These are phyloP conservation scores for Nomada ferruginata DNA, from an alignment of 2,888 invertebrate genomes.

Conservation along the genomic window DNA sequence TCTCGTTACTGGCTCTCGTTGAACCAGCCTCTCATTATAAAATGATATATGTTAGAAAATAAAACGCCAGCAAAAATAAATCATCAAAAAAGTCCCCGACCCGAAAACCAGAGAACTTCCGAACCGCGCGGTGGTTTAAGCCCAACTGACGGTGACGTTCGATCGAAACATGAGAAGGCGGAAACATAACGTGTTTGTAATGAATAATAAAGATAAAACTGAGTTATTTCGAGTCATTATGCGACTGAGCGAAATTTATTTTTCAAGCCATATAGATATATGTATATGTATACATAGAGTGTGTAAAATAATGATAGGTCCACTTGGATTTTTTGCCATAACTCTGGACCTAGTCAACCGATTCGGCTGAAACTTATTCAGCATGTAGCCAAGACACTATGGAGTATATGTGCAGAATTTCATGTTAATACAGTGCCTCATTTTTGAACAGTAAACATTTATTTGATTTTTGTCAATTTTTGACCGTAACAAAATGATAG, in stretches of 20 bases:
- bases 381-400: too few species aligned
- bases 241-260: background rate
- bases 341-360: too few species aligned
- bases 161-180: slow-evolving; percentile 30
- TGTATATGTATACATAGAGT: too few species aligned
- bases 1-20: slow-evolving; percentile 13
- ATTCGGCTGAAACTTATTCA: too few species aligned
- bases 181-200: background rate
- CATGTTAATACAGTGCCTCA: too few species aligned
- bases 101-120: background rate
- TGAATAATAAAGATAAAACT: background rate
- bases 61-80: background rate
- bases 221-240: background rate
- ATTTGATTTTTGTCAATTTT: too few species aligned
- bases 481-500: too few species aligned
- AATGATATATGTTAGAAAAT: slow-evolving; percentile 24
- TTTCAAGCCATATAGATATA: too few species aligned
- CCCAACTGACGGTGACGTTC: slow-evolving; percentile 7
- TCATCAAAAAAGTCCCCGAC: slow-evolving; percentile 24
- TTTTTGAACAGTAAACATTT: too few species aligned
- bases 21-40: background rate
- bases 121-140: background rate
- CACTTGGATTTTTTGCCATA: too few species aligned
- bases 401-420: too few species aligned
- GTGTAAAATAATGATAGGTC: too few species aligned